Conservation (phyloP, 2,888 invertebrate species). For the Macrosiphum euphorbiae region DNA sequence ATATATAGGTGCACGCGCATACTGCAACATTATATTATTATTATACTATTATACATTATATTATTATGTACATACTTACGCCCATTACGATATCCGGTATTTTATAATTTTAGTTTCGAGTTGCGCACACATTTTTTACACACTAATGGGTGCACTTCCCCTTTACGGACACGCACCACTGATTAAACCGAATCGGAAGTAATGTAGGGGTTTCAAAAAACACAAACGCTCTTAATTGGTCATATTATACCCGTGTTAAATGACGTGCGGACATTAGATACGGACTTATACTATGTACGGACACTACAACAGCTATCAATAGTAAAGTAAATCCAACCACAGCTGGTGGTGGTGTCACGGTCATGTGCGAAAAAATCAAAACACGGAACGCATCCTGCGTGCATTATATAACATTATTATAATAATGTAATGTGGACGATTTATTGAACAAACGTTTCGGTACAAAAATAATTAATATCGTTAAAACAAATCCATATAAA, state of each 20-base stretch:
- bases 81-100: slow-evolving; percentile 54
- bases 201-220: slow-evolving; percentile 40
- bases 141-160: slow-evolving; percentile 60
- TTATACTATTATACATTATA: neutral
- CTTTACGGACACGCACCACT: slow-evolving; percentile 36
- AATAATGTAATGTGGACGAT: neutral
- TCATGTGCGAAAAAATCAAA: slow-evolving; percentile 37
- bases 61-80: slow-evolving; percentile 5
- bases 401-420: neutral
- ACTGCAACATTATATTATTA: neutral
- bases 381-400: neutral
- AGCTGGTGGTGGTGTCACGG: slow-evolving; percentile 31
- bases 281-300: neutral
- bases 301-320: neutral
- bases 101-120: slow-evolving; percentile 47
- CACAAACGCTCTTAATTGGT: slow-evolving; percentile 60
- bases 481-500: neutral
- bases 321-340: neutral
- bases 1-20: neutral
- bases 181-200: slow-evolving; percentile 59
- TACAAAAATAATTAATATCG: neutral
- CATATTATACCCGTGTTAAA: slow-evolving; percentile 62
- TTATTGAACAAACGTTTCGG: neutral
- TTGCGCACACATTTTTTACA: slow-evolving; percentile 44
- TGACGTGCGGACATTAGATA: slow-evolving; percentile 29